Base-by-base conservation (phyloP, 23 tunicate genomes). In the Aplidium turbinatum region DNA sequence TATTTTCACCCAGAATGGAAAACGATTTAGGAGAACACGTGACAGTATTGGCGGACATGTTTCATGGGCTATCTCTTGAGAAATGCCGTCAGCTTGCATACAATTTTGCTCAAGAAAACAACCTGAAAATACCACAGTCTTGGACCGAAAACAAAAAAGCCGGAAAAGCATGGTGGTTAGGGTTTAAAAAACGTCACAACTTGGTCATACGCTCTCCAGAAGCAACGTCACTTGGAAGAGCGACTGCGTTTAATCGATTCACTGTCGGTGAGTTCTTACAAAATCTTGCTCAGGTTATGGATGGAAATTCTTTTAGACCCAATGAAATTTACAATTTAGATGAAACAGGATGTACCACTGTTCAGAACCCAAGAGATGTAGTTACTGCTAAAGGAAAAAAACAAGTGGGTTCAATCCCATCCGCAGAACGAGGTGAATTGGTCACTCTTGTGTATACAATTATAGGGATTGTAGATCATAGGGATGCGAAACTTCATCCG, bases 101-200 rank as follows among this genome's bases (percentile, higher is more conserved):
- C 67, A 38, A 60, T 5, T 60, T 60, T 60, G 35, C 67, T 5
- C 7, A 7, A 4, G 6, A 30, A 29, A 60, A 30, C 35, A 60
- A 60, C 6, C 5, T 60, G 5, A 60, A 60, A 5, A 38, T 30
- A 4, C 67, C 67, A 9, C 16, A 4, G 7, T 60, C 67, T 5
- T 60, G 67, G 67, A 5, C 4, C 5, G 67, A 26, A 26, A 60
- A 6, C n/a, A 60, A 60, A 30, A 60, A 29, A 29, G 67, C 67
- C 6, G 67, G 67, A 60, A 60, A 60, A 29, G 9, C 38, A 4
- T 60, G 35, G 67, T 60, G 67, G 67, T n/a, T 60, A 4, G 67
- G 67, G 7, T 60, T 60, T 30, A 60, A 60, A 29, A 5, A 11
- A 27, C 34, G 67, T 28, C 67, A 60, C 7, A 60, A 60, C 5